These are phyloP conservation scores for Drosophila setifemur DNA, from an alignment of 1,140 invertebrate genomes.

Conservation along the genomic window DNA sequence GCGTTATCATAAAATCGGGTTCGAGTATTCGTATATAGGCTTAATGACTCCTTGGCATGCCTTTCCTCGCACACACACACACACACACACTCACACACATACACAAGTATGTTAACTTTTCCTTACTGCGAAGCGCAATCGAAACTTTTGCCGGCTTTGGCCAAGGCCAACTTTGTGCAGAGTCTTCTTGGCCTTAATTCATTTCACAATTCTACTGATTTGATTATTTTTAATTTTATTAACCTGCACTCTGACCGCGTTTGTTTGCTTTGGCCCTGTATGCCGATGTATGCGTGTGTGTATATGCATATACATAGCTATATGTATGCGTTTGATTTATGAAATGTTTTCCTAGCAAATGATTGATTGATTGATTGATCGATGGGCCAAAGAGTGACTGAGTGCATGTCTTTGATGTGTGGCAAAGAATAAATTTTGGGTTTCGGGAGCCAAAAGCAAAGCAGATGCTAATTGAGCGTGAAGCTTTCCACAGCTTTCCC, in stretches of 20 bases:
- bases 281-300: not conserved
- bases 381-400: slow-evolving; percentile 28
- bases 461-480: slow-evolving; percentile 57
- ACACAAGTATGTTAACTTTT: not conserved
- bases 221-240: slow-evolving; percentile 40
- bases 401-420: slow-evolving; percentile 54
- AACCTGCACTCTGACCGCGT: slow-evolving; percentile 10
- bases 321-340: slow-evolving; percentile 51
- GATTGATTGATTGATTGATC: slow-evolving; percentile 55
- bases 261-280: slow-evolving; percentile 1
- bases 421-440: slow-evolving; percentile 25
- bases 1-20: slow-evolving; percentile 16
- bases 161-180: slow-evolving; percentile 20
- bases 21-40: slow-evolving; percentile 9
- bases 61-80: not conserved
- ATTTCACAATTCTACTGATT: slow-evolving; percentile 20
- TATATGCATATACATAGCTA: not conserved
- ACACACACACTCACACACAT: not conserved
- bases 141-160: slow-evolving; percentile 20
- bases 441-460: slow-evolving; percentile 7
- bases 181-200: slow-evolving; percentile 10
- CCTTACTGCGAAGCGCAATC: not conserved
- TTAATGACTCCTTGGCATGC: slow-evolving; percentile 50
- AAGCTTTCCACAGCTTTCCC: slow-evolving; percentile 21
- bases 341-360: slow-evolving; percentile 37